These are phyloP conservation scores for Cheilosia scutellata DNA, from an alignment of 2,888 invertebrate species.

Conservation along the genomic window DNA sequence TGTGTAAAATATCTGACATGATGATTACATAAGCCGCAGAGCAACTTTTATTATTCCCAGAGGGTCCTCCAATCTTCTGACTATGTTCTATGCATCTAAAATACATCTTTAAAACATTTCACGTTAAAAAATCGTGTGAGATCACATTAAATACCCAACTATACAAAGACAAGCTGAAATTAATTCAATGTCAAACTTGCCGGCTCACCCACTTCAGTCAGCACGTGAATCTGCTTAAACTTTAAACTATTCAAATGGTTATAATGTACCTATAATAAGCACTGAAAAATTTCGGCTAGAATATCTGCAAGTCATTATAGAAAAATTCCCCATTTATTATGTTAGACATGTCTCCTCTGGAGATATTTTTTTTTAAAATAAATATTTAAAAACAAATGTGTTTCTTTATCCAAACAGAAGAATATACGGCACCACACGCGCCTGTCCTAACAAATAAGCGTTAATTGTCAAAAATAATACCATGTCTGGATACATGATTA, in stretches of 20 bases:
- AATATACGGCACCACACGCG: constrained; percentile 9
- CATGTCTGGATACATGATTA: constrained; percentile 14
- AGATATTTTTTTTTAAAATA: background rate
- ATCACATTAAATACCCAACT: background rate
- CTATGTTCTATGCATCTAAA: too few species aligned
- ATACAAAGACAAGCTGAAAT: background rate
- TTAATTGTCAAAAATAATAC: constrained; percentile 1
- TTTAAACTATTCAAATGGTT: constrained; percentile 3
- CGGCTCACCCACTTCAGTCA: background rate
- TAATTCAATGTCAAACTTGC: constrained; percentile 7
- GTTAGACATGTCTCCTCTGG: background rate
- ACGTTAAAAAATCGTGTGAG: background rate
- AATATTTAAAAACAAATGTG: background rate
- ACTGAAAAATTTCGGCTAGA: background rate
- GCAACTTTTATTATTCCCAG: too few species aligned
- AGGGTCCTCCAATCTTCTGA: too few species aligned
- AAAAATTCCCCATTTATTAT: background rate
- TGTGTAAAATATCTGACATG: too few species aligned
- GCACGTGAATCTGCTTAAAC: constrained; percentile 25
- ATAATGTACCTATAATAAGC: background rate
- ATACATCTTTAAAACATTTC: background rate
- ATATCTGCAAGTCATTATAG: constrained; percentile 10
- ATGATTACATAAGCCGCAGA: too few species aligned
- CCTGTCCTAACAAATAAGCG: background rate
- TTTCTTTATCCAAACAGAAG: background rate